phyloP scores from a whole-genome alignment of 2,797 vertebrate genomes.

The Tragopan temminckii region DNA sequence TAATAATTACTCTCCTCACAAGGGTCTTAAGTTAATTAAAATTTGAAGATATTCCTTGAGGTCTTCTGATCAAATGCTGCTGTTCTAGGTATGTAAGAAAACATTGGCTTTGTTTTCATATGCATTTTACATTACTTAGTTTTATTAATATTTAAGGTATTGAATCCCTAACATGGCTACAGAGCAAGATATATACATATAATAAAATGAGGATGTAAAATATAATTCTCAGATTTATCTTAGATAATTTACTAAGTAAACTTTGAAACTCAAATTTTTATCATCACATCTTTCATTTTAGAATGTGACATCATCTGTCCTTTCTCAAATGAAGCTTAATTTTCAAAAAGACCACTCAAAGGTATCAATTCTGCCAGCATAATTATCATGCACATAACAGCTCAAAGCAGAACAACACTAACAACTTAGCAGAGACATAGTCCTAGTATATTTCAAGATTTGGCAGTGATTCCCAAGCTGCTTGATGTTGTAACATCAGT shows the following conservation, averaged over 20 bases:
- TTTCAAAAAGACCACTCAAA: slow-evolving; percentile 37
- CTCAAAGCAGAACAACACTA: slow-evolving; percentile 30
- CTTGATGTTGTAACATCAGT: neutral
- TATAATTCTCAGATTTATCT: neutral
- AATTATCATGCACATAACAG: slow-evolving; percentile 34
- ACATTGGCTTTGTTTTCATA: neutral
- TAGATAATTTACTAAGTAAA: slow-evolving; percentile 46
- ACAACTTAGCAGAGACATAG: neutral
- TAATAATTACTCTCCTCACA: neutral
- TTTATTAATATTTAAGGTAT: neutral
- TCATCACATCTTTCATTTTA: slow-evolving; percentile 14
- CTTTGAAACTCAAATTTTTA: slow-evolving; percentile 9
- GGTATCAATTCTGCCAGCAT: neutral
- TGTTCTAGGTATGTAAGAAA: neutral
- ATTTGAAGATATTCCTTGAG: neutral
- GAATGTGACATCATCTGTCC: neutral
- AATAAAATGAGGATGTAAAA: neutral
- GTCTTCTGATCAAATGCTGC: neutral
- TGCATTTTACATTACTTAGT: neutral
- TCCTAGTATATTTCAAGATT: neutral
- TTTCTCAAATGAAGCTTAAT: slow-evolving; percentile 41
- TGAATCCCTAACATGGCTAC: neutral
- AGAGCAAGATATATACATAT: neutral
- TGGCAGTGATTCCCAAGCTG: slow-evolving; percentile 25
- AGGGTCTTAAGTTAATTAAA: neutral